Evolutionary conservation across 2,797 vertebrate genomes (phyloP).

Genomic region (Taenioides sp.): DNA sequence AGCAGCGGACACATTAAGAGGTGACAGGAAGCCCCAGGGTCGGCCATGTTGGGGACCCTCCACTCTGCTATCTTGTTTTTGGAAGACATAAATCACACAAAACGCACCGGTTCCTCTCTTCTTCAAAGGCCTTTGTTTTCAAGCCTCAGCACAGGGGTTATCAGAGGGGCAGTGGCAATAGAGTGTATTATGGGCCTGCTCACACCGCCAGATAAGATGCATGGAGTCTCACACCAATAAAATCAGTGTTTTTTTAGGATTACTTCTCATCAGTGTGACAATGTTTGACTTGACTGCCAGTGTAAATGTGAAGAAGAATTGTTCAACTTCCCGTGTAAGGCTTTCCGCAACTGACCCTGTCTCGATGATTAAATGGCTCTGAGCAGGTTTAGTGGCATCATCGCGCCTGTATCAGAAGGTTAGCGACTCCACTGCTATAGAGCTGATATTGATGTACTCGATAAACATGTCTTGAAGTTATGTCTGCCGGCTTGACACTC

Average conservation of each 20-base stretch:
- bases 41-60: conserved; percentile 65
- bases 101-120: conserved; percentile 64
- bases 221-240: conserved; percentile 58
- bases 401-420: conserved; percentile 66
- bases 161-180: conserved; percentile 71
- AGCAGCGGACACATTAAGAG: conserved; percentile 34
- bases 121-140: conserved; percentile 78
- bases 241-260: conserved; percentile 59
- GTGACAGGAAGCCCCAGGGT: conserved; percentile 68
- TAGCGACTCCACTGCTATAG: conserved; percentile 48
- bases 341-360: conserved; percentile 65
- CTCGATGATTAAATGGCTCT: conserved; percentile 58
- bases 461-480: conserved; percentile 73
- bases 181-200: conserved; percentile 70
- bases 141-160: conserved; percentile 68
- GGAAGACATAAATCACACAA: conserved; percentile 72
- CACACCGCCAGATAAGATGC: conserved; percentile 67
- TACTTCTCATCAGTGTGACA: conserved; percentile 50
- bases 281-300: conserved; percentile 53
- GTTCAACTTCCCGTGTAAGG: conserved; percentile 70
- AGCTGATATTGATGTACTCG: conserved; percentile 72
- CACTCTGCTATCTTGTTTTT: conserved; percentile 66
- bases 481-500: conserved; percentile 54
- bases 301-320: conserved; percentile 50
- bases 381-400: conserved; percentile 51